These are phyloP conservation scores for Limanda limanda DNA, from an alignment of 2,113 vertebrate genomes.

Conservation along the genomic window DNA sequence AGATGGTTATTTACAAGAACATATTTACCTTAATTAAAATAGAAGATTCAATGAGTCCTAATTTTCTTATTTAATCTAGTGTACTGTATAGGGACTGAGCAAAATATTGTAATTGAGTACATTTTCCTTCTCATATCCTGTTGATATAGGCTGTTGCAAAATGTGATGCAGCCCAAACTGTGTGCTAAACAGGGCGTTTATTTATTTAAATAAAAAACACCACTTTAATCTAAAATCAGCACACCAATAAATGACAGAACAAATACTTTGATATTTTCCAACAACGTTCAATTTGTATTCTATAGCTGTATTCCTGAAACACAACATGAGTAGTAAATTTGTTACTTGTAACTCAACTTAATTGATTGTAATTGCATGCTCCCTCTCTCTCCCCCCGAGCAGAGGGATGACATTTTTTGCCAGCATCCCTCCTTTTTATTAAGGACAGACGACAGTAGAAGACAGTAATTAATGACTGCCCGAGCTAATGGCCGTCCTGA, in stretches of 20 bases:
- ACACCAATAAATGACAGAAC: not conserved
- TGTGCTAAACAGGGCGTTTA: not conserved
- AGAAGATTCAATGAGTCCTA: not conserved
- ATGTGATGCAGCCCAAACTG: not conserved
- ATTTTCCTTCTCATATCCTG: too few relatives aligned
- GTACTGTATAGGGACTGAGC: too few relatives aligned
- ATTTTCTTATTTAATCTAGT: not conserved
- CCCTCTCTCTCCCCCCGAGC: slow-evolving; percentile 26
- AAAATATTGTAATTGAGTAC: too few relatives aligned
- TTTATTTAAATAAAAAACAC: slow-evolving; percentile 13
- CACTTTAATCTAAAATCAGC: not conserved
- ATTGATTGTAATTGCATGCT: slow-evolving; percentile 52
- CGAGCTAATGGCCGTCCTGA: slow-evolving; percentile 64
- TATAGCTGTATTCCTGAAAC: slow-evolving; percentile 25
- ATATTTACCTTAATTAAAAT: not conserved
- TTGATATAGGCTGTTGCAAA: too few relatives aligned
- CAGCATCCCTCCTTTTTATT: slow-evolving; percentile 53
- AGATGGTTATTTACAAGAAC: not conserved
- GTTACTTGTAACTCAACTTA: slow-evolving; percentile 25
- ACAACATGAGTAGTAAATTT: slow-evolving; percentile 17
- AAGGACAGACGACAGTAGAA: slow-evolving; percentile 61
- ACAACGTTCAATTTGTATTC: slow-evolving; percentile 3
- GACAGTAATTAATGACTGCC: slow-evolving; percentile 73
- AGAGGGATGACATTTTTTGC: slow-evolving; percentile 47
- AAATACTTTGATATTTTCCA: slow-evolving; percentile 2